These are phyloP conservation scores for Actinemys pallida DNA, from an alignment of 2,113 vertebrate genomes.

Conservation along the genomic window DNA sequence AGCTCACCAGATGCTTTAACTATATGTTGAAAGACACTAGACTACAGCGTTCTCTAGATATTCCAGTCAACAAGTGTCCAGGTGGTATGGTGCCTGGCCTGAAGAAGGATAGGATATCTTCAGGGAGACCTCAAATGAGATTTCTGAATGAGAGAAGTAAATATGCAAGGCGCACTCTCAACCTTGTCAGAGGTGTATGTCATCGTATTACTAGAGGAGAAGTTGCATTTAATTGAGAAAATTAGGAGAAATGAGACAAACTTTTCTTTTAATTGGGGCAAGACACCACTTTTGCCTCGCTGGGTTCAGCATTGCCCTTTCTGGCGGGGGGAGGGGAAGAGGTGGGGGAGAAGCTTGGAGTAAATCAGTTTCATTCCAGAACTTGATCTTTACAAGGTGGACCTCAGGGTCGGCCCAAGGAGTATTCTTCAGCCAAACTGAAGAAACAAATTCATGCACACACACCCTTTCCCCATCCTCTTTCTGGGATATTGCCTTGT, in stretches of 20 bases:
- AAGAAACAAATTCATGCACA: too few relatives aligned
- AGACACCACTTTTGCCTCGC: too few relatives aligned
- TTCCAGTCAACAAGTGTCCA: accelerated
- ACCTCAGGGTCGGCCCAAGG: too few relatives aligned
- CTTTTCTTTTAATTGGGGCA: too few relatives aligned
- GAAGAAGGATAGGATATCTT: background rate
- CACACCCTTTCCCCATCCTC: too few relatives aligned
- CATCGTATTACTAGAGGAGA: background rate
- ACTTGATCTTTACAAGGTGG: too few relatives aligned
- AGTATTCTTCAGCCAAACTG: too few relatives aligned
- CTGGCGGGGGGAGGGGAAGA: too few relatives aligned
- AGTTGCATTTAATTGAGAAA: background rate
- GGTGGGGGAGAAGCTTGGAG: too few relatives aligned
- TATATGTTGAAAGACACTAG: background rate
- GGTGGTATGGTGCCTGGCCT: background rate
- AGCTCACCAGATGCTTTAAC: background rate
- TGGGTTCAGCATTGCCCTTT: too few relatives aligned
- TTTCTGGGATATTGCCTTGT: too few relatives aligned
- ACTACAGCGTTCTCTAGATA: accelerated
- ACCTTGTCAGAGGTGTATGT: background rate
- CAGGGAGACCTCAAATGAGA: background rate
- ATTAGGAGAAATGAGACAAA: background rate
- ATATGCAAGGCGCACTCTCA: background rate
- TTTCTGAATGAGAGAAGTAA: background rate
- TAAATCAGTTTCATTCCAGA: too few relatives aligned